These are phyloP conservation scores for Dissostichus mawsoni DNA, from an alignment of 2,113 vertebrate genomes.

Conservation along the genomic window DNA sequence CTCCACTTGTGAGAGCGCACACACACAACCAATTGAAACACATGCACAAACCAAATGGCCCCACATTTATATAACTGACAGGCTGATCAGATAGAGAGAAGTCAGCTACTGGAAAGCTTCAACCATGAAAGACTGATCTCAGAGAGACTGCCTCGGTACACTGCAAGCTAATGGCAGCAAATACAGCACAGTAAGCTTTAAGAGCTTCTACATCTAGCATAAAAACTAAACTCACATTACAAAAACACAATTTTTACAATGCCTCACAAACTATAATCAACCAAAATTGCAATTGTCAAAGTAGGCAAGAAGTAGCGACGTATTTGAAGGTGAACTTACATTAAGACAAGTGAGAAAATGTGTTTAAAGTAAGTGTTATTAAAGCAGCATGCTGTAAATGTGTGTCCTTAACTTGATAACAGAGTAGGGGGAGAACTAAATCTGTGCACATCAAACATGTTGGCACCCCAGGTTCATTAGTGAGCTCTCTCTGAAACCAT, in stretches of 20 bases:
- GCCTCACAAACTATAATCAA: background rate
- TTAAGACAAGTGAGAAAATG: background rate
- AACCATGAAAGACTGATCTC: conserved; percentile 45
- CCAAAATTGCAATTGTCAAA: background rate
- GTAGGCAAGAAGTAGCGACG: background rate
- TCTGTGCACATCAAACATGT: background rate
- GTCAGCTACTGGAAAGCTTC: conserved; percentile 44
- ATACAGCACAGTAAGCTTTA: conserved; percentile 9
- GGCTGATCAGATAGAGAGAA: conserved; percentile 24
- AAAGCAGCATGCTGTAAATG: background rate
- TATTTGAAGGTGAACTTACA: background rate
- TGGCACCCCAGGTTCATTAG: conserved; percentile 21
- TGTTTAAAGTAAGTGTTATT: background rate
- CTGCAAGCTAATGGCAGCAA: conserved; percentile 21
- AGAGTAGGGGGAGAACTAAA: conserved; percentile 13
- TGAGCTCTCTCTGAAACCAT: conserved; percentile 26
- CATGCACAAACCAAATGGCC: conserved; percentile 45
- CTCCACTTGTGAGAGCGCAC: conserved; percentile 9
- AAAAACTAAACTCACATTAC: background rate
- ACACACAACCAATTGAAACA: background rate
- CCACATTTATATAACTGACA: conserved; percentile 47
- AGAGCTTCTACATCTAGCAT: background rate
- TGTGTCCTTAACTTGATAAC: background rate
- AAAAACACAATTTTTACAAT: background rate
- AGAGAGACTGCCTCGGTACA: conserved; percentile 32